Base-by-base conservation (phyloP, 2,797 vertebrate genomes). In the Amblyopsis hoosieri region DNA sequence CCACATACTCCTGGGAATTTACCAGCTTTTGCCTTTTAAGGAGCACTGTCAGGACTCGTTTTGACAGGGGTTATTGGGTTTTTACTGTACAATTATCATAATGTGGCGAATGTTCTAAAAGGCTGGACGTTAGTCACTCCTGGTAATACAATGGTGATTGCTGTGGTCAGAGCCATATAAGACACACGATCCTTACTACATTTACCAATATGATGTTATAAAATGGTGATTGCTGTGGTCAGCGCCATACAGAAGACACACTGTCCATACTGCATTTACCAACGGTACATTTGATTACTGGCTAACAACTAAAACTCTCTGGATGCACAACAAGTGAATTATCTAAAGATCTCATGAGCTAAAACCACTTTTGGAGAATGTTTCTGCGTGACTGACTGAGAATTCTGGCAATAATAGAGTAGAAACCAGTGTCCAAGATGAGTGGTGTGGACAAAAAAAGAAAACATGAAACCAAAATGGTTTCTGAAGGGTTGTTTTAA, bases 1-100 rank as follows among this genome's bases (percentile, higher is more conserved):
- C 79, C 85, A 83, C 80, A 59, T 80, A 80, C 83, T 82, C 79
- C 64, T 78, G 82, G 80, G 84, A 88, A 83, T 69, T 49, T 10
- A 4, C 45, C 9, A 13, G 6, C 62, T 37, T 67, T 58, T 62
- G 66, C 57, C 50, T 60, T 69, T 75, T 71, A 62, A 69, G 76
- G 64, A 73, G 64, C 89, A 85, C 76, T 81, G 85, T 75, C 72
- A 58, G 78, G 64, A 73, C 78, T 77, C 67, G 81, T 79, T 67
- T 60, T 54, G 63, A 67, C 31, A 4, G 57, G 62, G 69, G 59
- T 75, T 61, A 64, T 3, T 42, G 65, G 54, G 62, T 78, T 29
- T 89, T 81, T 57, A 74, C 74, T 71, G 60, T 59, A 66, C 54
- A 45, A 58, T 67, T 80, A 78, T 80, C 70, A 55, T 54, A 72